Base-by-base conservation (phyloP, 1,140 invertebrate species). In the Araneus ventricosus region DNA sequence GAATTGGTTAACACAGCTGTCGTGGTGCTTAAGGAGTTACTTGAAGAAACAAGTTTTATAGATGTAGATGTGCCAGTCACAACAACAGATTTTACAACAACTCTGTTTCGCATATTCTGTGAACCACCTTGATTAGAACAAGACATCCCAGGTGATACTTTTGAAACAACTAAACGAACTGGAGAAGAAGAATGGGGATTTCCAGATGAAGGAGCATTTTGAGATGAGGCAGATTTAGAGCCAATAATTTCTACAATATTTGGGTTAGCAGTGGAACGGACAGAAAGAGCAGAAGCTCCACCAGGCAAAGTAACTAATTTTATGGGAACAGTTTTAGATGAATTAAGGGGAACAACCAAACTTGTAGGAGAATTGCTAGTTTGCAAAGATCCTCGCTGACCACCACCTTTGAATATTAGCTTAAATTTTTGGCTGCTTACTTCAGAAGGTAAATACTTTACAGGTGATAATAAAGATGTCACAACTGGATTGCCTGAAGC, bases 251-350 rank as follows among this genome's bases (percentile, higher is more conserved):
- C 93, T 17, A 94, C 86, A 45, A 94, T 87, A 45, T 91, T 89
- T n/a, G 90, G 91, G 86, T 91, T 94, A 52, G 86, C 85, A n/a
- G 93, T 91, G 39, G 86, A 90, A 6, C 90, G 63, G 27, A 91
- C 87, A 45, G 87, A 92, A 17, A 93, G 87, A 57, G 75, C 79
- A 20, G 93, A 92, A 61, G 67, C 59, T 27, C 79, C 93, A 8
- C 93, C 89, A 20, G 95, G 95, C 34, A 95, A 61, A n/a, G 94
- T 95, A 5, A 95, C 95, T 10, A 95, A 88, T 86, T 95, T 95
- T 59, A 95, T 95, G 14, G 95, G 95, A 37, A 95, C 94, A 95
- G 95, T 95, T 94, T 95, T 95, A 30, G 95, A 92, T 30, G 93
- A 92, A 84, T 88, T 94, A 2, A 94, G 39, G 67, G 93, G 93